phyloP scores from a whole-genome alignment of 2,888 invertebrate species.

The Periphyllus acericola region DNA sequence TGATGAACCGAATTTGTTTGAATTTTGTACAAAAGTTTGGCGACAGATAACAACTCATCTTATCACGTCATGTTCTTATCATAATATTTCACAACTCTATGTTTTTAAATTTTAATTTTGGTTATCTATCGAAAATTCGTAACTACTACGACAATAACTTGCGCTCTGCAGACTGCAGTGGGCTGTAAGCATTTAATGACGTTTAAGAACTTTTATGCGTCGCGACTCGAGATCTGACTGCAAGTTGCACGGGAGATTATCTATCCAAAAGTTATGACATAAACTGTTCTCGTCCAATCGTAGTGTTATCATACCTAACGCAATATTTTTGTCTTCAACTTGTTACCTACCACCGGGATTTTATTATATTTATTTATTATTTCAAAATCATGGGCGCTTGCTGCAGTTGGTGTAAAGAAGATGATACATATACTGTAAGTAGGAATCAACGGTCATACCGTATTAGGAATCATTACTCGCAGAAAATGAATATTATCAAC shows the following conservation, averaged over 20 bases:
- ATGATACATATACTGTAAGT: slow-evolving; percentile 40
- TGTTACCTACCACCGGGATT: not conserved
- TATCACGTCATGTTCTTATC: not conserved
- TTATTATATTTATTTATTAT: not conserved
- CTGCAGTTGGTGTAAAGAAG: slow-evolving; percentile 57
- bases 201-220: not conserved
- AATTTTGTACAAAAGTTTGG: not conserved
- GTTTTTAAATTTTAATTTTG: not conserved
- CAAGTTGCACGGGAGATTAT: not conserved
- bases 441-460: not conserved
- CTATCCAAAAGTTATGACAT: not conserved
- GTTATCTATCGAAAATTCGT: not conserved
- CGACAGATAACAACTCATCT: not conserved
- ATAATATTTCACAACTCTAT: not conserved
- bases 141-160: not conserved
- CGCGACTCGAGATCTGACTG: not conserved
- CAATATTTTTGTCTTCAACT: not conserved
- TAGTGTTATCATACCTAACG: not conserved
- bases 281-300: not conserved
- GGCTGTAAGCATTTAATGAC: not conserved
- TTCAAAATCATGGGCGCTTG: slow-evolving; percentile 41
- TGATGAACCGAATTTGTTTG: not conserved
- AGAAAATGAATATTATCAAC: not conserved
- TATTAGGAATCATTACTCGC: no score
- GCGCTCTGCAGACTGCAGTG: not conserved